These are phyloP conservation scores for Selenia dentaria DNA, from an alignment of 2,888 invertebrate species.

Conservation along the genomic window DNA sequence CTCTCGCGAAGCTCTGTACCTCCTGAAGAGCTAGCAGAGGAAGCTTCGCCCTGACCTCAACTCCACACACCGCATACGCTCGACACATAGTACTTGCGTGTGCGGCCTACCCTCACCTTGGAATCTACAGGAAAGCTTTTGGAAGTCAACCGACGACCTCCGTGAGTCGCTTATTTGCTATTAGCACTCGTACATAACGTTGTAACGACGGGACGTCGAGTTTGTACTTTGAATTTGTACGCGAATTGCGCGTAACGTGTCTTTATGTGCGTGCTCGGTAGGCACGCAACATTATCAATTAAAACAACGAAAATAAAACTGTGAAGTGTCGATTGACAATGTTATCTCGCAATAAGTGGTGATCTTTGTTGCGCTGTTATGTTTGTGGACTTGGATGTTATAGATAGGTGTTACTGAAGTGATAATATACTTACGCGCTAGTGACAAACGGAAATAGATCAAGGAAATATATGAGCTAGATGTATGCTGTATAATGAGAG, in stretches of 20 bases:
- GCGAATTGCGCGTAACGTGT: not conserved
- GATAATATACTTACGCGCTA: slow-evolving; percentile 10
- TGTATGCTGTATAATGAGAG: slow-evolving; percentile 7
- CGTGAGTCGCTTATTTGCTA: slow-evolving; percentile 9
- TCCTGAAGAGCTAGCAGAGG: slow-evolving; percentile 68
- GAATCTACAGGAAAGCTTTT: not conserved
- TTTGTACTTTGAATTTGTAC: too few species aligned
- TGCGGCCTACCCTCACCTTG: slow-evolving; percentile 5
- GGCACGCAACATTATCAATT: slow-evolving; percentile 15
- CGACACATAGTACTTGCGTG: slow-evolving; percentile 2
- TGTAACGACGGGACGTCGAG: too few species aligned
- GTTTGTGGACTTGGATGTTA: slow-evolving; percentile 7
- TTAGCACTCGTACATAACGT: not conserved
- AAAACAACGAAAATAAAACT: slow-evolving; percentile 15
- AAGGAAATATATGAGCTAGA: not conserved
- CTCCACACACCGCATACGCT: slow-evolving; percentile 4
- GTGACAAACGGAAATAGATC: slow-evolving; percentile 1
- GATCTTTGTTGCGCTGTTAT: slow-evolving; percentile 15
- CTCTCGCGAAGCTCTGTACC: slow-evolving; percentile 43
- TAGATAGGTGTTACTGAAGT: slow-evolving; percentile 14
- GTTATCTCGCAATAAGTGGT: slow-evolving; percentile 8
- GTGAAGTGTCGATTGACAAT: slow-evolving; percentile 9
- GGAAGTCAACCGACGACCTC: not conserved
- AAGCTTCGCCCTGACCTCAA: slow-evolving; percentile 72
- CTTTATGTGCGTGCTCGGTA: not conserved